Evolutionary conservation across 2,797 vertebrate species (phyloP).

Genomic region (Poeciliopsis gracilis): DNA sequence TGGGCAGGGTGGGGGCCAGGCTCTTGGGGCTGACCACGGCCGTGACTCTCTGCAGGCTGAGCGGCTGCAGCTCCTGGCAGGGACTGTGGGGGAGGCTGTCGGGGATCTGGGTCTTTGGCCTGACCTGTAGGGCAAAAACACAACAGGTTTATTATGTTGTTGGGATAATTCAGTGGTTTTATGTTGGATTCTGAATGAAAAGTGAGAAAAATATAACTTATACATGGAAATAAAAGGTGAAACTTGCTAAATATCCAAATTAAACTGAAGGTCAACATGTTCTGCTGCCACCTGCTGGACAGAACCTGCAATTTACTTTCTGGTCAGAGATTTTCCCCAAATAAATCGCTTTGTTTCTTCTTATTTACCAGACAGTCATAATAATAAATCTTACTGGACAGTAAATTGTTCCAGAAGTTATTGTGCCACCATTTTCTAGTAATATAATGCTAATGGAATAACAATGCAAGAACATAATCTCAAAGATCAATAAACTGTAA

Average conservation of each 20-base stretch:
- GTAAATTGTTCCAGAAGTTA: no score
- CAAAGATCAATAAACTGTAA: no score
- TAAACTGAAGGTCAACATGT: not conserved
- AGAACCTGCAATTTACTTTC: not conserved
- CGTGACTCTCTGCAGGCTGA: conserved; percentile 84
- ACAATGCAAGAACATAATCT: no score
- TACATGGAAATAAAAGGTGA: not conserved
- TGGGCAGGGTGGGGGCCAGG: conserved; percentile 90
- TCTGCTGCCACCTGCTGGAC: not conserved
- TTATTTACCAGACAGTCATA: not conserved
- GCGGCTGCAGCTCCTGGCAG: conserved; percentile 88
- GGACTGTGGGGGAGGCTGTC: conserved; percentile 93
- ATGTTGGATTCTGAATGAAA: not conserved
- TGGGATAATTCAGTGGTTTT: not conserved
- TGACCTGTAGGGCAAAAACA: conserved; percentile 82
- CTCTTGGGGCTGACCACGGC: conserved; percentile 79
- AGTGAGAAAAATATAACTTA: not conserved
- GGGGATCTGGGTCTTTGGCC: conserved; percentile 98
- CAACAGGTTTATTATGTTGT: not conserved
- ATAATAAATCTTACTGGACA: no score
- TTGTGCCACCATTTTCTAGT: no score
- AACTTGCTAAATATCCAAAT: not conserved
- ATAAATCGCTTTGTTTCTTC: not conserved
- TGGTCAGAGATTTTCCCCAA: not conserved
- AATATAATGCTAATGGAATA: no score